Conservation (phyloP, 1,140 invertebrate genomes). For the Metopolophium dirhodum region DNA sequence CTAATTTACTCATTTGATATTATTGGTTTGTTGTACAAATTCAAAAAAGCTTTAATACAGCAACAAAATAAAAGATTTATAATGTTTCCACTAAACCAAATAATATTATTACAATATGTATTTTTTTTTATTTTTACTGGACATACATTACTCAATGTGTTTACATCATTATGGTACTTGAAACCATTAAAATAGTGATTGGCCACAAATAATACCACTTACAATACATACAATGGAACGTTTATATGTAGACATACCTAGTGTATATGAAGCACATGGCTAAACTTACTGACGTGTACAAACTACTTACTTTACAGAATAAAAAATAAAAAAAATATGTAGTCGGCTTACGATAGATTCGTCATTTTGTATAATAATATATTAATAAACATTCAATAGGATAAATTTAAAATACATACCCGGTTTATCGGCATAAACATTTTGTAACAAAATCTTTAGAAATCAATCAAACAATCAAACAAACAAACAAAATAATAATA, state of each 20-base stretch:
- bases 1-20: background rate
- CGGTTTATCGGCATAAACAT: conserved; percentile 22
- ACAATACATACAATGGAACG: background rate
- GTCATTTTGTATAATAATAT: conserved; percentile 15
- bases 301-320: background rate
- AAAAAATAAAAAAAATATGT: background rate
- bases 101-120: background rate
- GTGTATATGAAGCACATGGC: background rate
- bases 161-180: background rate
- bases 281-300: background rate
- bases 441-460: conserved; percentile 38
- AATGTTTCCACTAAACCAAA: background rate
- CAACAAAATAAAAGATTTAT: background rate
- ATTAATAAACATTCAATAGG: conserved; percentile 47
- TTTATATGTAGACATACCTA: background rate
- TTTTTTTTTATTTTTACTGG: background rate
- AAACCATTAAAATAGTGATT: background rate
- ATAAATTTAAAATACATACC: conserved; percentile 27
- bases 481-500: background rate
- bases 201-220: background rate
- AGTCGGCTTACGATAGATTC: background rate
- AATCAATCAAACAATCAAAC: conserved; percentile 24
- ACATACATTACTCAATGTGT: background rate
- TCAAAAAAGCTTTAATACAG: background rate
- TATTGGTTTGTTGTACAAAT: background rate